Evolutionary conservation across 1,140 invertebrate species (phyloP).

Genomic region (Heliconius himera): DNA sequence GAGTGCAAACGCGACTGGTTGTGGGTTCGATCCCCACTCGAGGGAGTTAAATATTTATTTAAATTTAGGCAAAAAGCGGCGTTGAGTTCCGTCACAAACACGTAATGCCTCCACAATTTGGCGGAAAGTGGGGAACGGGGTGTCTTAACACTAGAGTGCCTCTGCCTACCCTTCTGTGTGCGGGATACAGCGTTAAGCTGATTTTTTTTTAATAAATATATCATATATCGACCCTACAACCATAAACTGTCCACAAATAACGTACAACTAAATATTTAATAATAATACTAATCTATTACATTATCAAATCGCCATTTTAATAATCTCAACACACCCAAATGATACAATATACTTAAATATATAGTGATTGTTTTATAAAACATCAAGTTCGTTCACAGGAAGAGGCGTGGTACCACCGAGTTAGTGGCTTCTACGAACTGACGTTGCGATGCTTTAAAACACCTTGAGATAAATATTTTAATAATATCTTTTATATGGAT

Average conservation of each 20-base stretch:
- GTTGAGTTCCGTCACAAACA: too few relatives aligned
- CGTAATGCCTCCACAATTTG: too few relatives aligned
- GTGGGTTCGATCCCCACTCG: too few relatives aligned
- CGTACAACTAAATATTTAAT: too few relatives aligned
- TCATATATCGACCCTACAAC: neutral
- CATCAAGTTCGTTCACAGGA: conserved; percentile 52
- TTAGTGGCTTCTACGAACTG: conserved; percentile 59
- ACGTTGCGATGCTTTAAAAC: conserved; percentile 34
- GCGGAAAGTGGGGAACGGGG: too few relatives aligned
- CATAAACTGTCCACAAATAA: neutral
- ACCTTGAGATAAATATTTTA: conserved; percentile 27
- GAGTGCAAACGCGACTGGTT: too few relatives aligned
- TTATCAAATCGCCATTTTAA: neutral
- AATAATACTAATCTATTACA: neutral
- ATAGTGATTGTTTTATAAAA: conserved; percentile 3
- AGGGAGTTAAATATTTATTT: too few relatives aligned
- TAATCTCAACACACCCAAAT: neutral
- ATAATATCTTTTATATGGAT: conserved; percentile 8
- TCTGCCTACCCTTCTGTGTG: too few relatives aligned
- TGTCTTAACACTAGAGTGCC: too few relatives aligned
- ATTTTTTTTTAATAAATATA: too few relatives aligned
- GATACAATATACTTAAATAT: neutral
- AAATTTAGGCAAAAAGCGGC: too few relatives aligned
- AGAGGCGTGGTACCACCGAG: conserved; percentile 57
- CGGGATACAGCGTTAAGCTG: too few relatives aligned